Evolutionary conservation across 1,140 invertebrate species (phyloP).

Genomic region (Lasioglossum albipes): DNA sequence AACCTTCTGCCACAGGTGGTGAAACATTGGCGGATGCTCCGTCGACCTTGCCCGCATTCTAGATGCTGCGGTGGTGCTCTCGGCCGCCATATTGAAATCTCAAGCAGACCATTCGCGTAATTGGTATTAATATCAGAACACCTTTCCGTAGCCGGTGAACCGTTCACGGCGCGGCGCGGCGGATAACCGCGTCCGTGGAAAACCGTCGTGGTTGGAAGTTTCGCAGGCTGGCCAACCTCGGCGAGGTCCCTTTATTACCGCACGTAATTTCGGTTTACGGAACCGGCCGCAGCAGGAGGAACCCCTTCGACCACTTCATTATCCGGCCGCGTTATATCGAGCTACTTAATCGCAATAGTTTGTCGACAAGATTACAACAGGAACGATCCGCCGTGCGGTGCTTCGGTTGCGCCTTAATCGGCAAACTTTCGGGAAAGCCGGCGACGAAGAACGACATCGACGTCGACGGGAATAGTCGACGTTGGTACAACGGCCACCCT

Average conservation of each 20-base stretch:
- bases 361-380: conserved; percentile 60
- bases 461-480: too few relatives aligned
- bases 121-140: conserved; percentile 39
- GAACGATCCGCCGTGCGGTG: conserved; percentile 22
- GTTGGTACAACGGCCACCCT: too few relatives aligned
- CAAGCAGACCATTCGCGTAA: conserved; percentile 29
- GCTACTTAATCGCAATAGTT: conserved; percentile 64
- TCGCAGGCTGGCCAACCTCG: not conserved
- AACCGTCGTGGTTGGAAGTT: conserved; percentile 22
- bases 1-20: too few relatives aligned
- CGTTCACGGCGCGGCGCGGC: not conserved
- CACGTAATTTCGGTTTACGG: conserved; percentile 44
- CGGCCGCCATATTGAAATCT: conserved; percentile 15
- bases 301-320: conserved; percentile 59
- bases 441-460: too few relatives aligned
- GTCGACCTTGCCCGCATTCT: too few relatives aligned
- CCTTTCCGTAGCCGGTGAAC: conserved; percentile 24
- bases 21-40: too few relatives aligned
- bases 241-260: conserved; percentile 28
- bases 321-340: conserved; percentile 50
- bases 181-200: conserved; percentile 11
- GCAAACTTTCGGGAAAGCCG: conserved; percentile 55
- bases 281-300: conserved; percentile 37
- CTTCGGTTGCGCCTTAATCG: conserved; percentile 57
- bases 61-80: not conserved